Evolutionary conservation across 1,140 invertebrate genomes (phyloP).

Genomic region (Rhyacophila brunnea): DNA sequence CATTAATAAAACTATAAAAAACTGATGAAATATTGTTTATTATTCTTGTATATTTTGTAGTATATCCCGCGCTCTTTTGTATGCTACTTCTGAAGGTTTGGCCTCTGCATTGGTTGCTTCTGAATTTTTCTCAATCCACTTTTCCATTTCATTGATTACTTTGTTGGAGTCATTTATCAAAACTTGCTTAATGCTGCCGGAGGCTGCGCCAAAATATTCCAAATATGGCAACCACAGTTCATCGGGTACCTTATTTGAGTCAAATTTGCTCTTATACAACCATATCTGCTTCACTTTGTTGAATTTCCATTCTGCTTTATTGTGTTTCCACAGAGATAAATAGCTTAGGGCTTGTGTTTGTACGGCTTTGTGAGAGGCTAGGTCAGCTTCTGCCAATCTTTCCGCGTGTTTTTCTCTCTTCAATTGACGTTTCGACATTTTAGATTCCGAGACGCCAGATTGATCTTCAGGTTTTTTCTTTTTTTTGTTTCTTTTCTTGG

Average conservation of each 20-base stretch:
- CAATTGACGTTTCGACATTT: slow-evolving; percentile 50
- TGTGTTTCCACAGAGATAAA: slow-evolving; percentile 68
- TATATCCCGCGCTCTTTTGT: slow-evolving; percentile 54
- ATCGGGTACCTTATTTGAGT: slow-evolving; percentile 56
- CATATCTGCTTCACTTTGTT: slow-evolving; percentile 74
- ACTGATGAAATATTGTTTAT: slow-evolving; percentile 19
- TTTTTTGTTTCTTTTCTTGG: slow-evolving; percentile 43
- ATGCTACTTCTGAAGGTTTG: slow-evolving; percentile 63
- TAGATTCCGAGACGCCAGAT: slow-evolving; percentile 40
- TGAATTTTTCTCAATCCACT: slow-evolving; percentile 56
- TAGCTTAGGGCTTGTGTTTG: slow-evolving; percentile 57
- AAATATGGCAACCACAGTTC: slow-evolving; percentile 62
- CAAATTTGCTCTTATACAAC: slow-evolving; percentile 67
- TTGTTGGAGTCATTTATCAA: slow-evolving; percentile 63
- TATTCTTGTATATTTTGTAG: slow-evolving; percentile 54
- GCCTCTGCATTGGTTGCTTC: slow-evolving; percentile 50
- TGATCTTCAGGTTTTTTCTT: slow-evolving; percentile 34
- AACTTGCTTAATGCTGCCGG: slow-evolving; percentile 62
- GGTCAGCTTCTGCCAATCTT: slow-evolving; percentile 44
- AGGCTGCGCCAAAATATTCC: slow-evolving; percentile 67
- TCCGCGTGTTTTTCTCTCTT: slow-evolving; percentile 49
- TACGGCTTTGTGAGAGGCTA: slow-evolving; percentile 45
- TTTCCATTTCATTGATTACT: slow-evolving; percentile 62
- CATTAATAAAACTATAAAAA: slow-evolving; percentile 20
- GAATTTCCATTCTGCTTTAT: slow-evolving; percentile 71